Percentiles rank a stretch among this genome's conserved stretches.
phyloP scores from a whole-genome alignment of 1,140 invertebrate genomes.

The Zaprionus ornatus region DNA sequence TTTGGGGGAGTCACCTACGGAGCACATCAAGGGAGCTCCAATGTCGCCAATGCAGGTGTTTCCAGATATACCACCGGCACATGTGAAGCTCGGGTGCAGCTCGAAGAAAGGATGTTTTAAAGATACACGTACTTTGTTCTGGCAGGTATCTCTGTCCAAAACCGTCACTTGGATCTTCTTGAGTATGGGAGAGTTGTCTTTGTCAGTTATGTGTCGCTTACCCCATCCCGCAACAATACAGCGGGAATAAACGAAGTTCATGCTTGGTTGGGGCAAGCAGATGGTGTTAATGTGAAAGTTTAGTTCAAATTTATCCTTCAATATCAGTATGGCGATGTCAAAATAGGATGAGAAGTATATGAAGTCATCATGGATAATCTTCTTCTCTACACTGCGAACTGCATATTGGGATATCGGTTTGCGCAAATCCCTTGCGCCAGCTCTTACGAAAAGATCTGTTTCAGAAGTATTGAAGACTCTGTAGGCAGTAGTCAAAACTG shows the following conservation, averaged over 20 bases:
- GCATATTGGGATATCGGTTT: not conserved
- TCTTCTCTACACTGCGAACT: not conserved
- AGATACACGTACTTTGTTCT: not conserved
- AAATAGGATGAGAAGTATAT: not conserved
- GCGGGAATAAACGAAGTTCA: not conserved
- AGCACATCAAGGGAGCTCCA: not conserved
- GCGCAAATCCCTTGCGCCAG: not conserved
- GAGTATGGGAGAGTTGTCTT: not conserved
- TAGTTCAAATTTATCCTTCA: not conserved
- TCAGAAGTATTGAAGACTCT: not conserved
- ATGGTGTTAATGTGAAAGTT: not conserved
- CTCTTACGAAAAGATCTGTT: not conserved
- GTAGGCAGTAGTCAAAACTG: not conserved
- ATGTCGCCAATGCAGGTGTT: not conserved
- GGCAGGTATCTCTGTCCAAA: not conserved
- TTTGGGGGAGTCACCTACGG: not conserved
- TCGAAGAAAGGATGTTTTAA: rapidly evolving
- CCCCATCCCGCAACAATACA: not conserved
- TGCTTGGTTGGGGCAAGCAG: not conserved
- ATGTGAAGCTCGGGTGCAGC: not conserved
- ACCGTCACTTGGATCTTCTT: not conserved
- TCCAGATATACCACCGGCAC: not conserved
- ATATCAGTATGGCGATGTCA: not conserved
- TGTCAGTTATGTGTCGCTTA: not conserved
- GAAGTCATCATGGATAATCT: not conserved